Base-by-base conservation (phyloP, 2,113 vertebrate species). In the Phylloscopus whistleri region DNA sequence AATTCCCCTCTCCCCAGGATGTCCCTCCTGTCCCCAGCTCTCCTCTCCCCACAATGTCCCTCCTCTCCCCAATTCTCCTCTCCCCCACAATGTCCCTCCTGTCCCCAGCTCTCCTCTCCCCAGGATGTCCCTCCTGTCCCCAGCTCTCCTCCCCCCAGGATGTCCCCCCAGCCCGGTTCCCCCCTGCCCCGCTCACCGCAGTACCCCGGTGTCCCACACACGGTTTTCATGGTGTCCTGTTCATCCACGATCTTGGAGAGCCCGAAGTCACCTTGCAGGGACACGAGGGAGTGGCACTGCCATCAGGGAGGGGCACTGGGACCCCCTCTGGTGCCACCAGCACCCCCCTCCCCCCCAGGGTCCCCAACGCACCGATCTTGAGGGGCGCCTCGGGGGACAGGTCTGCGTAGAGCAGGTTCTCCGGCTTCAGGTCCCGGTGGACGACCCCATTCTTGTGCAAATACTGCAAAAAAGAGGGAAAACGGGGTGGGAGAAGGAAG, bases 191-290 rank as follows among this genome's bases (percentile, higher is more conserved):
- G 37, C 98, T 98, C 96, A 99, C 99, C 99, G 12, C 99, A 99
- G 93, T 99, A 99, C 26, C 98, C 99, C 2, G 98, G 98, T 0
- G 98, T 99, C 19, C 99, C 98, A 9, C 99, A 99, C 43, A 99
- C 97, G 0, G 98, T 99, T 97, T 99, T 99, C 99, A 99, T 99
- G 39, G 98, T 98, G 74, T 98, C 98, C 95, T 99, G 98, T 7
- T 99, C 98, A 18, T 98, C 98, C 63, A 99, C 97, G 84, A 99
- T 99, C 94, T 99, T 99, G 84, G 99, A 99, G 20, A 99, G 97
- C 48, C 99, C 99, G 2, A 99, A 99, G 97, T 99, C 98, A 5
- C 98, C 98, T 95, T 53, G 46, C 21, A 23, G 68, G 75, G 63
- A 84, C 58, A 77, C 31, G 16, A n/a, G 15, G 53, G 53, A 10